phyloP scores from a whole-genome alignment of 1,140 invertebrate species.

The Orchesella cincta region DNA sequence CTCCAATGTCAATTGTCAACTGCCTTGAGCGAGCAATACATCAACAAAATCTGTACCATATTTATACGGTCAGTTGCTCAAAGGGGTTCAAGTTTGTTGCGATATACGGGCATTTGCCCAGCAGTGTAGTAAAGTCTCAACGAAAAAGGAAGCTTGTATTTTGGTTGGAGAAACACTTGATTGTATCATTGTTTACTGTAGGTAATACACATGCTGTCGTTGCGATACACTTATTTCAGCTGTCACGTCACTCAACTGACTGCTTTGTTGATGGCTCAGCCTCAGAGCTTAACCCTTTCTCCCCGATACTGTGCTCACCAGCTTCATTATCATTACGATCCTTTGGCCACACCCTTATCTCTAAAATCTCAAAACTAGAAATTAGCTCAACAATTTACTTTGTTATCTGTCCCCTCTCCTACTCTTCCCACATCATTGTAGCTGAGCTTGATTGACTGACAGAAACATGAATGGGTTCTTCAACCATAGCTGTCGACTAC shows the following conservation, averaged over 20 bases:
- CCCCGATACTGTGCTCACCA: background rate
- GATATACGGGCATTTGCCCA: no score
- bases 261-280: background rate
- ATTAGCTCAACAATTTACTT: slow-evolving; percentile 15
- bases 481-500: background rate
- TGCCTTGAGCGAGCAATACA: no score
- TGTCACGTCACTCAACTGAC: slow-evolving; percentile 1
- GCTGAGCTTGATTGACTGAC: slow-evolving; percentile 7
- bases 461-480: slow-evolving; percentile 3
- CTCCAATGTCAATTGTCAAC: no score
- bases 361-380: slow-evolving; percentile 1
- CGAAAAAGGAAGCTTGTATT: no score
- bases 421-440: background rate
- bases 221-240: slow-evolving; percentile 8
- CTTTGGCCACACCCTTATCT: slow-evolving; percentile 24
- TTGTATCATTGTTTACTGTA: background rate
- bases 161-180: background rate
- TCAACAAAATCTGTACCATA: no score
- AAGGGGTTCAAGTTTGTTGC: no score
- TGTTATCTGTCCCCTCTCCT: background rate
- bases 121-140: no score
- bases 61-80: no score
- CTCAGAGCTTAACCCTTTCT: slow-evolving; percentile 1
- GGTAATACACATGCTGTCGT: background rate
- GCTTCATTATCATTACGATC: background rate